Base-by-base conservation (phyloP, 2,113 vertebrate species). In the Solea solea region DNA sequence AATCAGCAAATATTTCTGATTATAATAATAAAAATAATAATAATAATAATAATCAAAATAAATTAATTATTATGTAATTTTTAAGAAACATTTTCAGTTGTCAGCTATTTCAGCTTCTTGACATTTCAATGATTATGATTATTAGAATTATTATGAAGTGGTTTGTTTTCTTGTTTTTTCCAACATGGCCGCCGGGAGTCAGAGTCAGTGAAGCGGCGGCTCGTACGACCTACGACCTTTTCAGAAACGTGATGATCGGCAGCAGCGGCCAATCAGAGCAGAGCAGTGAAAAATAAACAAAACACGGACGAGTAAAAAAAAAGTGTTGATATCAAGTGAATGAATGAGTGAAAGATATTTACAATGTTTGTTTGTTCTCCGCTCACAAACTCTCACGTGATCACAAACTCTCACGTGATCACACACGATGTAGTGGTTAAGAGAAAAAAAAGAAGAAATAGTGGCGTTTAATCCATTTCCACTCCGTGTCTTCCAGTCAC, bases 261-360 rank as follows among this genome's bases (percentile, higher is more conserved):
- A 82, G 81, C 86, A 88, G 86, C 88, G 84, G 77, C 82, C 48
- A 67, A 40, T 71, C 65, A 78, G 56, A 89, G 77, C 68, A 73
- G 45, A 73, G 59, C 57, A 69, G 76, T 28, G 65, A 58, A 56
- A 42, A 67, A 62, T 27, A 16, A 41, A 82, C 57, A 88, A 80
- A 81, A 64, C 61, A 34, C 34, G 34, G 5, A 34, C 34, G 2
- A 34, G 34, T 56, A 78, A 70, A 78, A 16, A 69, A 62, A 16
- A 50, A 60, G 44, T 25, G 60, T 72, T 15, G 58, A 64, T 49
- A 55, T 60, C 0, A 28, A 50, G 58, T 75, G 40, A 58, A 58
- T 10, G 51, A 78, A 69, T 81, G 72, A 67, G 3, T 81, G 70
- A 55, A 58, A 34, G 11, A 70, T 82, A 86, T 87, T n/a, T 86